A percentile compares a stretch with the other conserved stretches of the same genome.
Evolutionary conservation across 2,113 vertebrate genomes (phyloP).

Genomic region (Chloroceryle aenea): DNA sequence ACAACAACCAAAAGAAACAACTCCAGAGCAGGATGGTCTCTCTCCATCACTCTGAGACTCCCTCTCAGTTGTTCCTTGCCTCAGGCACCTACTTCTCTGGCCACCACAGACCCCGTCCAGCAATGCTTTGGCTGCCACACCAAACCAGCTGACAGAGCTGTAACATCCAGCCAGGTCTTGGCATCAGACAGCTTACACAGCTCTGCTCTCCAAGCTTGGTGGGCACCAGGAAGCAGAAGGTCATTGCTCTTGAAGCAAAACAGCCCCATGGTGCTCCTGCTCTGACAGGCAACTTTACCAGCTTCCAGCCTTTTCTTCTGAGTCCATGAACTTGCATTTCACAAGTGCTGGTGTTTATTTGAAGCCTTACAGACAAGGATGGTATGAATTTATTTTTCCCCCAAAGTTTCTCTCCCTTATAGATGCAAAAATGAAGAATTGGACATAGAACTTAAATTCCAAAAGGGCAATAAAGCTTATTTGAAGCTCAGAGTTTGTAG

Average conservation of each 20-base stretch:
- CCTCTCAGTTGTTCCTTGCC: not conserved
- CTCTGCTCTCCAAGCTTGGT: not conserved
- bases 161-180: not conserved
- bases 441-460: not conserved
- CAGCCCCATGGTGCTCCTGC: not conserved
- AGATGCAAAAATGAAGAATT: not conserved
- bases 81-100: not conserved
- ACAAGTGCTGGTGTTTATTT: not conserved
- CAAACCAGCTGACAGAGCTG: not conserved
- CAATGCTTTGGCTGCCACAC: not conserved
- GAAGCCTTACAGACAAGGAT: not conserved
- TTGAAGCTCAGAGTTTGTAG: not conserved
- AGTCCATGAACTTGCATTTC: not conserved
- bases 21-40: not conserved
- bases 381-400: not conserved
- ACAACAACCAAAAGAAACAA: not conserved
- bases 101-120: not conserved
- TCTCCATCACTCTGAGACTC: not conserved
- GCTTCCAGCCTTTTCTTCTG: not conserved
- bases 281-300: not conserved
- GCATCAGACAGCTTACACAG: not conserved
- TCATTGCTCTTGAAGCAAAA: not conserved
- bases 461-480: not conserved
- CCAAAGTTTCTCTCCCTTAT: not conserved
- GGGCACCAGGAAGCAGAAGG: not conserved